phyloP scores from a whole-genome alignment of 2,888 invertebrate genomes.

The Synergus japonicus region DNA sequence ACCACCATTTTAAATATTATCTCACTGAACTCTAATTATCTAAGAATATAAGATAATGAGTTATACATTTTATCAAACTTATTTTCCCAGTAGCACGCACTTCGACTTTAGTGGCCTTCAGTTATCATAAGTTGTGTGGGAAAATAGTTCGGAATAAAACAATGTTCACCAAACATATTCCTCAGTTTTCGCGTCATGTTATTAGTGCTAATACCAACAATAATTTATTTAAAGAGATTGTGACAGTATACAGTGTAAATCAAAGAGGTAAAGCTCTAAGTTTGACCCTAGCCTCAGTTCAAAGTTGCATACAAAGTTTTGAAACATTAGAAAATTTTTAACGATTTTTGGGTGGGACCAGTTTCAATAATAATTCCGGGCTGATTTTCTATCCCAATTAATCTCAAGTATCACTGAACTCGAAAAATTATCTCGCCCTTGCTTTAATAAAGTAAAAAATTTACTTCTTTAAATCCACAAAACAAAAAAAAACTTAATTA shows the following conservation, averaged over 20 bases:
- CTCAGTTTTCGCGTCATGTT: background rate
- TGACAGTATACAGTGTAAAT: background rate
- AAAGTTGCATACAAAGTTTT: background rate
- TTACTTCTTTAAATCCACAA: too few relatives aligned
- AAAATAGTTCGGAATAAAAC: background rate
- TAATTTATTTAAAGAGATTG: background rate
- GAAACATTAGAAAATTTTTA: background rate
- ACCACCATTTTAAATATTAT: background rate
- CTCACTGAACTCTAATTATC: background rate
- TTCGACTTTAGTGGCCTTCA: background rate
- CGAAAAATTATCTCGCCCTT: too few relatives aligned
- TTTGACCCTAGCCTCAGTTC: background rate
- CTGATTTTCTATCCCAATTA: too few relatives aligned
- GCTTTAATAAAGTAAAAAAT: too few relatives aligned
- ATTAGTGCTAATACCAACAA: background rate
- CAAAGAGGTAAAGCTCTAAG: background rate
- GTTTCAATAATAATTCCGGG: too few relatives aligned
- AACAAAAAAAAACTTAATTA: too few relatives aligned
- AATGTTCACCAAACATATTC: constrained; percentile 16
- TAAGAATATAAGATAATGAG: background rate
- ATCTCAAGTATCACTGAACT: too few relatives aligned
- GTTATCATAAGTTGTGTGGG: background rate
- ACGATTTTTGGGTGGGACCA: too few relatives aligned
- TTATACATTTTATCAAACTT: background rate
- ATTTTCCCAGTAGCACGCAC: background rate